Evolutionary conservation across 1,140 invertebrate genomes (phyloP), one percentile per base, ranked within the genome.

Genomic region (Contarinia nasturtii): DNA sequence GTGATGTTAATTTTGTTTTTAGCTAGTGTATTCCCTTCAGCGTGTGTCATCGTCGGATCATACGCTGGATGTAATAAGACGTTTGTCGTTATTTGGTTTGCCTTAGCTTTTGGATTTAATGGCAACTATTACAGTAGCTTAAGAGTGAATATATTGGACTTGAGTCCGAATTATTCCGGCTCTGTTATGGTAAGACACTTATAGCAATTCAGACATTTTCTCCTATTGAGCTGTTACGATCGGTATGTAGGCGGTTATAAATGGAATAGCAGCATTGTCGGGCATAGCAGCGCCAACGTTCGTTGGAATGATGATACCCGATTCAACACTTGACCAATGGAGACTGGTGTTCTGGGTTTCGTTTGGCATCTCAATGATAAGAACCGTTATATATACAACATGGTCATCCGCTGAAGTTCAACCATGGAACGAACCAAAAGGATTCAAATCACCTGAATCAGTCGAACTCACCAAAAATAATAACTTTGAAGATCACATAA

Each of bases 81-180:
- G 11, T 46, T 72, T 0, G 77, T 79, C 8, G 75, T 82, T 0
- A 57, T 71, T 8, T 67, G 78, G 54, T 80, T 85, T 51, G 75
- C 79, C 2, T 57, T 79, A 4, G 78, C 75, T 14, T 82, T 83
- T 75, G 76, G 75, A 1, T 66, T 79, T 8, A 83, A 82, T 79
- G 80, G 80, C 7, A 73, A 77, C 11, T 82, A 78, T 57, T 82
- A 81, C 66, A 77, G 77, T 42, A 77, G 79, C 33, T 77, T 82
- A 71, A 81, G 82, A 61, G 76, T 82, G 1, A 89, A 87, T 55
- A 77, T 83, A 14, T 63, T 90, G 43, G 86, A 90, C 62, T 73
- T 92, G 46, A 79, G 80, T 34, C 81, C 83, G 2, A 86, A 85
- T 63, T 84, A 79, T 63, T 81, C 83, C 12, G 83, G 85, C 42